Evolutionary conservation across 2,113 vertebrate genomes (phyloP).

Genomic region (Rattus rattus): DNA sequence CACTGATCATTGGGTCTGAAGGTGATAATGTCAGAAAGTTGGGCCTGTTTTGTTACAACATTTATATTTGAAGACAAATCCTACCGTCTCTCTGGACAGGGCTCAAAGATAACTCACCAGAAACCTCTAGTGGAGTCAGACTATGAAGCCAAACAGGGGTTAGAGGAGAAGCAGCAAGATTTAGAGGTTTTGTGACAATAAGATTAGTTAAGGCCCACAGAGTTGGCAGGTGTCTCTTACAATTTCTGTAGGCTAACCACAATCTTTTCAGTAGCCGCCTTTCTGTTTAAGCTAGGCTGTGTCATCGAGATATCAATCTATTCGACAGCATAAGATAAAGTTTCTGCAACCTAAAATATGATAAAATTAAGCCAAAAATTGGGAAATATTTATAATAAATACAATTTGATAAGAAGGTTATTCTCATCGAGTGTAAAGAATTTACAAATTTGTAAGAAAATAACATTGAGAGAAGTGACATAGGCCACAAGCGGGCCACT

Average conservation of each 20-base stretch:
- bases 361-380: conserved; percentile 14
- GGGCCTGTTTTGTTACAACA: not conserved
- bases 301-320: not conserved
- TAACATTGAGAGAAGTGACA: not conserved
- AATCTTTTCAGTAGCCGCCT: not conserved
- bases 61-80: conserved; percentile 5
- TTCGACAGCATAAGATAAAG: not conserved
- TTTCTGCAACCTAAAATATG: conserved; percentile 23
- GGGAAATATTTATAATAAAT: conserved; percentile 37
- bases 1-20: not conserved
- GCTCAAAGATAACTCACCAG: not conserved
- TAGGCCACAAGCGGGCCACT: not conserved
- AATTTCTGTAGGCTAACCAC: not conserved
- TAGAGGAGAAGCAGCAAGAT: not conserved
- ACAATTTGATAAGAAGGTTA: not conserved
- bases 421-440: not conserved
- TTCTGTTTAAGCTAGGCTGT: not conserved
- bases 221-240: not conserved
- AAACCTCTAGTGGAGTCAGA: not conserved
- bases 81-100: not conserved
- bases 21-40: not conserved
- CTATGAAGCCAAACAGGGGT: not conserved
- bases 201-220: not conserved
- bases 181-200: not conserved
- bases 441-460: conserved; percentile 30